Evolutionary conservation across 2,888 invertebrate genomes (phyloP), one percentile per base, ranked within the genome.

Genomic region (Liodrosophila aerea): DNA sequence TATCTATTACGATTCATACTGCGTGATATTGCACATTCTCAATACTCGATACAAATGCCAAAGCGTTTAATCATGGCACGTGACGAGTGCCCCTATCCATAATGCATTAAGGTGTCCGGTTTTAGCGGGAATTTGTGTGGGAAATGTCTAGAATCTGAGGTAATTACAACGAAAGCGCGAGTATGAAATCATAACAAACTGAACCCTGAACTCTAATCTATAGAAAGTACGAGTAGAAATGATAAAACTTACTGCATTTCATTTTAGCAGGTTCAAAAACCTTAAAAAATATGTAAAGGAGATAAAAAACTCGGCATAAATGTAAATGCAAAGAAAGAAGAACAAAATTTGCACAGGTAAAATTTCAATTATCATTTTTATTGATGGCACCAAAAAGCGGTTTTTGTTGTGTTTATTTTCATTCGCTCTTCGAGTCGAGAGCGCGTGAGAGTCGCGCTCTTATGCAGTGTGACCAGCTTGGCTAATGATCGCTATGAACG

Each of bases 341-440:
- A 52, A 37, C 29, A 52, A 41, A 54, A 59, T 51, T 16, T 61
- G 51, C 61, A 34, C 54, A 54, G 59, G 73, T 71, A 80, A 70
- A 73, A 71, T 71, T 70, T 63, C 53, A 83, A 76, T 78, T 71
- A 75, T 45, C 67, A 71, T 76, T 80, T 76, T 66, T 71, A 78
- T 75, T 83, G 62, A 82, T 69, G 62, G 62, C 51, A 64, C 53
- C 58, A 61, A 67, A 66, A 66, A 63, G 43, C 53, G 39, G 49
- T 52, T 64, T 27, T 13, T 49, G 15, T 37, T 30, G n/a, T 9
- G 64, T 54, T 54, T 36, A 8, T 40, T 36, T 9, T 33, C 31
- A 2, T 22, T 18, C 41, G 2, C 29, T 8, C 16, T 15, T 7
- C 30, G 30, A 2, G 27, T 18, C 12, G 36, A 73, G 61, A 71